Evolutionary conservation across 2,797 vertebrate species (phyloP).

Genomic region (Crenichthys baileyi): DNA sequence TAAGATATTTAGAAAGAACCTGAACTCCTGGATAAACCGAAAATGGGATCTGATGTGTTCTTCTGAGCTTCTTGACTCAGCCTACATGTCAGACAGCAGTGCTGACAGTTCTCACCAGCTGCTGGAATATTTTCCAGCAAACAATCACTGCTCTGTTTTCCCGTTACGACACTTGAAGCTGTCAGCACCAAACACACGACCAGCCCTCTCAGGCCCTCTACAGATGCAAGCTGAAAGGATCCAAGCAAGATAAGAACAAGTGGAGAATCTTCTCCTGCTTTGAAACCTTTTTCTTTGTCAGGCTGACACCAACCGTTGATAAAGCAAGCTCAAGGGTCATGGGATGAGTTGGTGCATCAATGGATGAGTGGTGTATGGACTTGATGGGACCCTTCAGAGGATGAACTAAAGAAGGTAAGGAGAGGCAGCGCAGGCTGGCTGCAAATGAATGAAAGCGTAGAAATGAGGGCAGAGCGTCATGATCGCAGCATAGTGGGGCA

Average conservation of each 20-base stretch:
- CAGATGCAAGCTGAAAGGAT: background rate
- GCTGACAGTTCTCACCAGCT: background rate
- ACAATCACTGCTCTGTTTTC: background rate
- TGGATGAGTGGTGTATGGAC: background rate
- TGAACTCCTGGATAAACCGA: background rate
- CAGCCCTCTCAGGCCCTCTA: constrained; percentile 11
- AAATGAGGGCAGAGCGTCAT: too few relatives aligned
- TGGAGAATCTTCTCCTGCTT: background rate
- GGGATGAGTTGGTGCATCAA: background rate
- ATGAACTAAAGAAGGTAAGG: too few relatives aligned
- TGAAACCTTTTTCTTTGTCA: background rate
- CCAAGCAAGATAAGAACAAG: constrained; percentile 24
- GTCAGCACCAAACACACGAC: constrained; percentile 2
- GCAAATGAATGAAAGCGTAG: too few relatives aligned
- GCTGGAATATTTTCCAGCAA: background rate
- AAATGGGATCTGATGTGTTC: background rate
- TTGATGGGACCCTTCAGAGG: too few relatives aligned
- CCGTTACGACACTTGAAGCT: background rate
- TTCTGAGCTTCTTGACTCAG: background rate
- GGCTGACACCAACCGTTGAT: background rate
- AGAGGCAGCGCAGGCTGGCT: too few relatives aligned
- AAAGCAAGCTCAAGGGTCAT: background rate
- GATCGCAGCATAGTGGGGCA: constrained; percentile 23
- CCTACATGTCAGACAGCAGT: background rate
- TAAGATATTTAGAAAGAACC: too few relatives aligned